Percentiles rank a stretch among this genome's conserved stretches.
Conservation (phyloP, 1,140 invertebrate genomes). For the Grapholita molesta region DNA sequence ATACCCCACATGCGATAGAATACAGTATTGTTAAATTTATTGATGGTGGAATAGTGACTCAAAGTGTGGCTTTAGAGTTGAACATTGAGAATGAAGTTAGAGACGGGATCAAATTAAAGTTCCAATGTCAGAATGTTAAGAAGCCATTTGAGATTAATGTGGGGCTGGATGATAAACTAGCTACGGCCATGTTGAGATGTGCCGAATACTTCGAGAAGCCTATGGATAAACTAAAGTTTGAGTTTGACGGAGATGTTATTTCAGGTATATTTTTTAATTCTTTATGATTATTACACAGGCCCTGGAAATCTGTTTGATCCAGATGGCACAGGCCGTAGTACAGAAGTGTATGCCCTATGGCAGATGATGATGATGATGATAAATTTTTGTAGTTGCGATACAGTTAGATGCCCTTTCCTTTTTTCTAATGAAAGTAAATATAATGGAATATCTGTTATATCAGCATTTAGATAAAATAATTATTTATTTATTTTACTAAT, state of each 20-base stretch:
- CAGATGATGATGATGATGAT: too few species aligned
- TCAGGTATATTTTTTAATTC: slow-evolving; percentile 47
- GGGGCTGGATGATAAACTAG: slow-evolving; percentile 35
- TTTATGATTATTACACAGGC: too few species aligned
- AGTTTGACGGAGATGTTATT: slow-evolving; percentile 63
- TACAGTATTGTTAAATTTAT: slow-evolving; percentile 64
- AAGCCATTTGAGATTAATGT: slow-evolving; percentile 44
- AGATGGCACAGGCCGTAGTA: too few species aligned
- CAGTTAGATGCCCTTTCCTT: too few species aligned
- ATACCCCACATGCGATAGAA: slow-evolving; percentile 54
- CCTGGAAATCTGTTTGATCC: too few species aligned
- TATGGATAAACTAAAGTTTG: slow-evolving; percentile 50
- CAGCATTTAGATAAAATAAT: too few species aligned
- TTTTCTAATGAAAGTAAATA: too few species aligned
- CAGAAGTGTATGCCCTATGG: too few species aligned
- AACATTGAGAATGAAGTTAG: not conserved
- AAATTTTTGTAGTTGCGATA: too few species aligned
- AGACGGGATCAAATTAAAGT: slow-evolving; percentile 49
- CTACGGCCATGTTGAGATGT: slow-evolving; percentile 48
- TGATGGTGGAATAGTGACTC: slow-evolving; percentile 53
- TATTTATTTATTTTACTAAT: too few species aligned
- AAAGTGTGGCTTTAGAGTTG: slow-evolving; percentile 26
- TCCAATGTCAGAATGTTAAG: slow-evolving; percentile 55
- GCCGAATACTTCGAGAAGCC: slow-evolving; percentile 52
- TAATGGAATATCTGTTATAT: too few species aligned